Base-by-base conservation (phyloP, 2,888 invertebrate genomes). In the Anticlea derivata region DNA sequence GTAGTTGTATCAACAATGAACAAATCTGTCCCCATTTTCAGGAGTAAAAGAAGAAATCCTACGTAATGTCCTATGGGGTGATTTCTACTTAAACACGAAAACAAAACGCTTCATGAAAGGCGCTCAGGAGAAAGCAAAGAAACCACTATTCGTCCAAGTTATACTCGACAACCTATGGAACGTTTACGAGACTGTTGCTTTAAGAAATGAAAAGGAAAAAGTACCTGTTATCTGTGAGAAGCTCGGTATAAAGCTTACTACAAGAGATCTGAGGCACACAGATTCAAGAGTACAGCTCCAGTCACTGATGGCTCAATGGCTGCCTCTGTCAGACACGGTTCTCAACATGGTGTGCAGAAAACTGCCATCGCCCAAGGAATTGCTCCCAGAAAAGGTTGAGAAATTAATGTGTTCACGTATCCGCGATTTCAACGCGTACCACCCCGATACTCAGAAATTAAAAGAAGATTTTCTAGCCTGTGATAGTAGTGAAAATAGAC, bases 101-200 rank as follows among this genome's bases (percentile, higher is more conserved):
- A 93, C 94, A 1, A 98, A 97, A 83, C 91, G 94, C 46, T 95
- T 97, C 37, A 91, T 95, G 91, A 93, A 94, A 75, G 98, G 98
- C 1, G 99, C 99, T 3, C 96, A 97, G 80, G 96, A 95, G 61
- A 97, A 96, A 77, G 96, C 96, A 0, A 98, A 98, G 75, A 96
- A 96, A 68, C 97, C 98, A 0, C 86, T 99, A 60, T 99, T 99
- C 85, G 97, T 97, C 0, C 97, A 97, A 78, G 92, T 99, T 35
- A 94, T 98, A 45, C 86, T 99, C 54, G 98, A 98, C 68, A 98
- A 97, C 69, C 92, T 99, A 34, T 97, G 98, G 95, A 93, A 94
- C 61, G 90, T 98, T 20, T 99, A 99, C 78, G 96, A 98, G 51
- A 95, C 95, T 0, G 92, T 98, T 47, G 92, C 93, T 1, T 78